A percentile compares a stretch with the other conserved stretches of the same genome.
These are phyloP conservation scores for Psittacula derbiana DNA, from an alignment of 2,797 vertebrate species.

Conservation along the genomic window DNA sequence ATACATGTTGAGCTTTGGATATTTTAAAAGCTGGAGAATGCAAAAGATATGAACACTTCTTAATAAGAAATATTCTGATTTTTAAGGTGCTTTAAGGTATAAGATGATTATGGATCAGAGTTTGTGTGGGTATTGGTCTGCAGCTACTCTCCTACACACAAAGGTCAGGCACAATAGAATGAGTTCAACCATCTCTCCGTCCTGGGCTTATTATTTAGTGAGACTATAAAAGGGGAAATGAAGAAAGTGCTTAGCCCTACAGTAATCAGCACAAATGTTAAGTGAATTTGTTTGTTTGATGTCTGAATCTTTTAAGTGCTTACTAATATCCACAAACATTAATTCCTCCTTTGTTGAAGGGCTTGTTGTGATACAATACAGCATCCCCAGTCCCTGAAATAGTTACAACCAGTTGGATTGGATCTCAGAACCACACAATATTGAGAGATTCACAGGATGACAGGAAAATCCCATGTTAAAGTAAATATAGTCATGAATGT, in stretches of 20 bases:
- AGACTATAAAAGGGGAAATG: neutral
- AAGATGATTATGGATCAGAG: neutral
- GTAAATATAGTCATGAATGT: neutral
- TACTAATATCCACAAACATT: neutral
- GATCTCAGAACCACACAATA: neutral
- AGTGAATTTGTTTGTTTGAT: neutral
- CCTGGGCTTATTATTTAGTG: neutral
- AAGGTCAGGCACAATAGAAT: neutral
- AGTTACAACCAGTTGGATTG: neutral
- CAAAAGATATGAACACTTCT: neutral
- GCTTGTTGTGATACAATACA: neutral
- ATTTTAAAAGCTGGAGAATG: neutral
- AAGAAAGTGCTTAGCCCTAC: neutral
- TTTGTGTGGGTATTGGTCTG: neutral
- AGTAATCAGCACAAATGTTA: neutral
- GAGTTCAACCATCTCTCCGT: neutral
- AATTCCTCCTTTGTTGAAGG: neutral
- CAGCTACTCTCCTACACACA: neutral
- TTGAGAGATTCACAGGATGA: neutral
- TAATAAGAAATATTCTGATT: neutral
- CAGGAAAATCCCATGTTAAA: neutral
- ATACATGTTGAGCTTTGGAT: neutral
- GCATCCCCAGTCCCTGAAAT: neutral
- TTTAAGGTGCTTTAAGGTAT: neutral
- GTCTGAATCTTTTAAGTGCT: neutral